Base-by-base conservation (phyloP, 2,797 vertebrate genomes). In the Ctenochaetus hawaiiensis region DNA sequence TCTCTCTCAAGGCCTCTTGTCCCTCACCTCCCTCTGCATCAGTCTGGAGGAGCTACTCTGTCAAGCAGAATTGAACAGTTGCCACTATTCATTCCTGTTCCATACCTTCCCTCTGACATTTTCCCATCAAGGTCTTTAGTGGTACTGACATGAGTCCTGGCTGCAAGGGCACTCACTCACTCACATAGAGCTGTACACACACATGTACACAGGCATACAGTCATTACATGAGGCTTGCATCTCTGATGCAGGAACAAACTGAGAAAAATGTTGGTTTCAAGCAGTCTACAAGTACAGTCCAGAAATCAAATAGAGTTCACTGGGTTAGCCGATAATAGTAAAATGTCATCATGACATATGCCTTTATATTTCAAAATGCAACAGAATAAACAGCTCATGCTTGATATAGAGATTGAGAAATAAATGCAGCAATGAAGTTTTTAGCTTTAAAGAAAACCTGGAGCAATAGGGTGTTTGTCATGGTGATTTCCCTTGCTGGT, bases 401-500 rank as follows among this genome's bases (percentile, higher is more conserved):
- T 53, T 4, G 20, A 56, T 52, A 23, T 57, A 37, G 62, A 65
- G 56, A 70, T n/a, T 22, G 49, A 76, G 51, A 81, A 74, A 82
- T 78, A 78, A 79, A 76, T 61, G 63, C 48, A 59, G 39, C 61
- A 57, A 58, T 63, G 26, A 67, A 12, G 22, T 59, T 68, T 57
- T 78, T 57, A 74, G 48, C 74, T 69, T 80, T 26, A 78, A 74
- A 82, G 63, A 77, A 77, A 85, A 82, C 73, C 52, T 20, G 2
- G 43, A 74, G 62, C 30, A 34, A 34, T 34, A 34, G 30, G 30
- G 30, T 34, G 30, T 34, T 84, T 80, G 67, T 85, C 61, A 70
- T 16, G 63, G 82, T 75, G 64, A 89, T 88, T 85, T 91, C 75
- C 77, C 70, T 68, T 69, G 80, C 53, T 73, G 66, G 72, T 37